phyloP scores from a whole-genome alignment of 2,797 vertebrate genomes.

The Ctenopoma kingsleyae region DNA sequence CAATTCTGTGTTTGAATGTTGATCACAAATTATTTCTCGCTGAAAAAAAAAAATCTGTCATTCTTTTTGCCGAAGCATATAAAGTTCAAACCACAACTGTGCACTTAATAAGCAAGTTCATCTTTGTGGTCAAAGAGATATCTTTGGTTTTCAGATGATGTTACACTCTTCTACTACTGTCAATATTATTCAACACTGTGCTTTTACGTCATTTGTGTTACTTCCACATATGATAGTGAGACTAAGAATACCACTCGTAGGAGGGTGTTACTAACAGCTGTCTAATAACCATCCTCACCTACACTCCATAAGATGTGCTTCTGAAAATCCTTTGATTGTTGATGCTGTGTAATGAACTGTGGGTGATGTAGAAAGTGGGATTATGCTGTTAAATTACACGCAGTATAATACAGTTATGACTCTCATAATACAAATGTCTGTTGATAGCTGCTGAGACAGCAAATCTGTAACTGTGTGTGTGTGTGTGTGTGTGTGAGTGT shows the following conservation, averaged over 20 bases:
- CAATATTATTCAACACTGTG: not conserved
- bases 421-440: not conserved
- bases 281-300: slow-evolving; percentile 31
- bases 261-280: slow-evolving; percentile 38
- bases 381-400: not conserved
- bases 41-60: not conserved
- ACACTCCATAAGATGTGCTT: slow-evolving; percentile 21
- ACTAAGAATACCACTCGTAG: slow-evolving; percentile 35
- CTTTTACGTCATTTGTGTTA: slow-evolving; percentile 15
- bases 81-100: not conserved
- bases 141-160: not conserved
- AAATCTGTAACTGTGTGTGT: not conserved
- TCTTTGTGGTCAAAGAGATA: not conserved
- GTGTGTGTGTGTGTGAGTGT: slow-evolving; percentile 7
- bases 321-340: slow-evolving; percentile 17
- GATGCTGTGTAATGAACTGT: slow-evolving; percentile 12
- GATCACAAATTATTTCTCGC: not conserved
- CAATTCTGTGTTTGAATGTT: not conserved
- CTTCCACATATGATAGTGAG: slow-evolving; percentile 11
- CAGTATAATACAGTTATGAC: slow-evolving; percentile 4
- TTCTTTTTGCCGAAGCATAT: not conserved
- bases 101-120: slow-evolving; percentile 1
- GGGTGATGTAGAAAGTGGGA: slow-evolving; percentile 16
- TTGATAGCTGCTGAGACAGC: slow-evolving; percentile 9
- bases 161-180: not conserved